Conservation (phyloP, 2,113 vertebrate genomes). For the Ellobius talpinus region DNA sequence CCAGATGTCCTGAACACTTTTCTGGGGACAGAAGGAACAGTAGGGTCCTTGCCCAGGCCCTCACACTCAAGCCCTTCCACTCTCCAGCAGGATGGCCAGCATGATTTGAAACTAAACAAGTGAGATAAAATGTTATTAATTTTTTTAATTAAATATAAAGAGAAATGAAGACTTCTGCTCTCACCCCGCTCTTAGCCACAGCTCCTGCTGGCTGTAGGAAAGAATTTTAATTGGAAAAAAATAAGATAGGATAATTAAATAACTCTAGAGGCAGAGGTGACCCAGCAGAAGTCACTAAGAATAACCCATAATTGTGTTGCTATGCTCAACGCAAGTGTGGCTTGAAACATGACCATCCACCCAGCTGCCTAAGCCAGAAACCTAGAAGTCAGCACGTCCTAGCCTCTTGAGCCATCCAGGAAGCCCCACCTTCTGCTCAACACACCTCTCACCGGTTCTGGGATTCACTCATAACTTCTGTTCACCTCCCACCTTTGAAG, state of each 20-base stretch:
- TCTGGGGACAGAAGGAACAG: background rate
- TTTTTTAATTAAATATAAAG: background rate
- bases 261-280: conserved; percentile 1
- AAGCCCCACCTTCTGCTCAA: fast-evolving
- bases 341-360: background rate
- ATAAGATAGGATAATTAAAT: conserved; percentile 14
- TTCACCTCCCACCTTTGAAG: background rate
- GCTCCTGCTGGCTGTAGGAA: background rate
- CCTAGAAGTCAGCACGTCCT: fast-evolving
- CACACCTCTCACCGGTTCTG: background rate
- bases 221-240: background rate
- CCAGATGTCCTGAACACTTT: background rate
- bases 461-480: too few relatives aligned
- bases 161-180: background rate
- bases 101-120: background rate
- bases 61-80: background rate
- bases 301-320: background rate
- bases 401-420: fast-evolving
- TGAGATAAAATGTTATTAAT: background rate
- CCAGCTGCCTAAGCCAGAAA: background rate
- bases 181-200: background rate
- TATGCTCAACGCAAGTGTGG: background rate
- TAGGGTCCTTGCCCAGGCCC: background rate
- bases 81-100: background rate
- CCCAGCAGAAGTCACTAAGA: background rate